Conservation (phyloP, 2,113 vertebrate genomes). For the Pavo muticus region DNA sequence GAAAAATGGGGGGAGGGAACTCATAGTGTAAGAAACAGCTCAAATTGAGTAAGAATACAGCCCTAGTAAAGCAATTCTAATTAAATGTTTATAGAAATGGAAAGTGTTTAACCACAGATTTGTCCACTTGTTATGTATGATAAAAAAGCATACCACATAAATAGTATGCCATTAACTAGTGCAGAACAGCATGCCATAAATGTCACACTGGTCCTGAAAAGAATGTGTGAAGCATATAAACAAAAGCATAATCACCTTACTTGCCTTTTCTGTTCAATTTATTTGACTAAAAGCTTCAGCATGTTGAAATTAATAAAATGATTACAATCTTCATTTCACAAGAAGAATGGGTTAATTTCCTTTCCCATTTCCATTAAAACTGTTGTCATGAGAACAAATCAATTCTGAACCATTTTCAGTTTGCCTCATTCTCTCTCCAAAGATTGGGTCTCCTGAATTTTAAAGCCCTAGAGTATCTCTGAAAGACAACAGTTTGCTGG, state of each 20-base stretch:
- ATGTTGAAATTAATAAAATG: background rate
- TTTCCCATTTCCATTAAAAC: constrained; percentile 13
- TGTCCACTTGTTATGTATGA: background rate
- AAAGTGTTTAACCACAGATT: background rate
- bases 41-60: background rate
- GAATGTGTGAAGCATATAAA: background rate
- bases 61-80: background rate
- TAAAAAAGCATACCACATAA: background rate
- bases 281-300: background rate
- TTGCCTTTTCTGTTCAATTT: constrained; percentile 1
- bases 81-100: background rate
- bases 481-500: background rate
- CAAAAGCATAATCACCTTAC: background rate
- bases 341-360: constrained; percentile 11
- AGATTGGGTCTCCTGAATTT: background rate
- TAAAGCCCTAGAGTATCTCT: background rate
- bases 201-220: background rate
- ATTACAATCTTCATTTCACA: background rate
- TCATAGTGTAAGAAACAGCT: background rate
- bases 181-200: background rate
- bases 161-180: background rate
- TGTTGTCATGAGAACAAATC: constrained; percentile 33
- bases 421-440: background rate
- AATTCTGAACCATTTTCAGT: background rate
- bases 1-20: background rate